A percentile compares a stretch with the other conserved stretches of the same genome.
Evolutionary conservation across 2,113 vertebrate species (phyloP).

Genomic region (Arenaria interpres): DNA sequence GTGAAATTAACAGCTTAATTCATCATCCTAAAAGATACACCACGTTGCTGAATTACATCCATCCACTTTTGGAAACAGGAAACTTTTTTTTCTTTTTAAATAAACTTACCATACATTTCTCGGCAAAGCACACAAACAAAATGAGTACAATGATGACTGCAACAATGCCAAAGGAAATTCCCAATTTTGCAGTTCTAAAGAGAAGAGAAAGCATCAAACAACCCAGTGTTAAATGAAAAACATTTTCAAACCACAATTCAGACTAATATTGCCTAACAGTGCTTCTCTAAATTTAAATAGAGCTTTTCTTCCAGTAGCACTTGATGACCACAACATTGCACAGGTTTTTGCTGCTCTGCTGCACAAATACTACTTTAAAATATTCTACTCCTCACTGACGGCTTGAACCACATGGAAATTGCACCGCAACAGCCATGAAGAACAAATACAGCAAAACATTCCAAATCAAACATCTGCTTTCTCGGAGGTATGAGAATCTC

Average conservation of each 20-base stretch:
- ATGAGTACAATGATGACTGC: conserved; percentile 79
- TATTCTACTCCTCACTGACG: neutral
- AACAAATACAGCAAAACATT: neutral
- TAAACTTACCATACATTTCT: conserved; percentile 84
- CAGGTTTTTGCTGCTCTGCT: neutral
- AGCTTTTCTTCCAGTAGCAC: neutral
- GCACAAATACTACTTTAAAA: neutral
- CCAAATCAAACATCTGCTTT: neutral
- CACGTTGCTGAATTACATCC: neutral
- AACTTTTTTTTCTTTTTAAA: neutral
- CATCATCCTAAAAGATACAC: neutral
- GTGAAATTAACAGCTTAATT: neutral
- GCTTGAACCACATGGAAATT: neutral
- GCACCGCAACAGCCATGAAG: neutral
- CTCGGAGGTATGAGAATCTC: fast-evolving
- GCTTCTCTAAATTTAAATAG: neutral
- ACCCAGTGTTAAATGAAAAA: neutral
- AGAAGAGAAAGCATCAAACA: neutral
- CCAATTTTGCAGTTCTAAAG: conserved; percentile 76
- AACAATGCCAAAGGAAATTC: conserved; percentile 81
- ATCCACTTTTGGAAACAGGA: neutral
- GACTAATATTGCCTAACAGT: neutral
- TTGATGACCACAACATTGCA: neutral
- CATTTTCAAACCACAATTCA: neutral
- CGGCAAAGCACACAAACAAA: conserved; percentile 86